These are phyloP conservation scores for Heliconius hermathena DNA, from an alignment of 1,140 invertebrate species.

Conservation along the genomic window DNA sequence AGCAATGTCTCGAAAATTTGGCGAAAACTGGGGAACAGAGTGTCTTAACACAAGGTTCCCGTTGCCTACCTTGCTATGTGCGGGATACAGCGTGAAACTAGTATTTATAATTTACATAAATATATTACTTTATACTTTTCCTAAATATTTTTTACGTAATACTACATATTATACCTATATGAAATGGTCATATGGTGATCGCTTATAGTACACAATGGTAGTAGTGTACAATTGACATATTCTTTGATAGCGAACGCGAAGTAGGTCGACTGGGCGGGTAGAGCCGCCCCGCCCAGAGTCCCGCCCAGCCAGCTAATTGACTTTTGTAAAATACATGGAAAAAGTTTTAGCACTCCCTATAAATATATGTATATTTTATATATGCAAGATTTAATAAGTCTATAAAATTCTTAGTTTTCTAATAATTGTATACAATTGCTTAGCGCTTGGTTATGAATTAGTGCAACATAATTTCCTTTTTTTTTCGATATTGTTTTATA, in stretches of 20 bases:
- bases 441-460: no score
- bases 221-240: slow-evolving; percentile 33
- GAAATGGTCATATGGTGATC: neutral
- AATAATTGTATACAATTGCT: neutral
- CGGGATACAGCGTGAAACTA: no score
- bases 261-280: slow-evolving; percentile 32
- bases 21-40: no score
- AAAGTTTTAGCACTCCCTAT: neutral
- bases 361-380: neutral
- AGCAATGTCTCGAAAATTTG: no score
- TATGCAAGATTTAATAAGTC: neutral
- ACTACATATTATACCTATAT: neutral
- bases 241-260: slow-evolving; percentile 28
- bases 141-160: no score
- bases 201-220: neutral
- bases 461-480: no score
- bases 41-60: no score
- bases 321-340: neutral
- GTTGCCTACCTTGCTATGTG: no score
- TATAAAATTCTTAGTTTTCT: neutral
- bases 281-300: slow-evolving; percentile 18
- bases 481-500: no score
- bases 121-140: no score
- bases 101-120: no score
- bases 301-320: slow-evolving; percentile 29